Conservation (phyloP, 2,888 invertebrate genomes). For the Epinotia nisella region DNA sequence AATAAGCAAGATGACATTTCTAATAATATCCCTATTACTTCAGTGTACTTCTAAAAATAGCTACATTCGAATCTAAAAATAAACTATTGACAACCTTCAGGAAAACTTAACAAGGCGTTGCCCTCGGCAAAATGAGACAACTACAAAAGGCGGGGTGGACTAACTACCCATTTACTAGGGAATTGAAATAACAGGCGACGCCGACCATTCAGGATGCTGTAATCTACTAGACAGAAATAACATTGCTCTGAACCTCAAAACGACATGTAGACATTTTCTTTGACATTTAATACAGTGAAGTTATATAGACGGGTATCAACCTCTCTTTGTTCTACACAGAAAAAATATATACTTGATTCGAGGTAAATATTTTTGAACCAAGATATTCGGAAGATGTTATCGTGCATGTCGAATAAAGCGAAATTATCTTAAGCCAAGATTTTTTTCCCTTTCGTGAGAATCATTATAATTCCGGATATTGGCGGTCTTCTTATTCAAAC, state of each 20-base stretch:
- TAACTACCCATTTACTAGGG: constrained; percentile 27
- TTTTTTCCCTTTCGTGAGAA: too few species aligned
- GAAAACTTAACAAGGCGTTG: constrained; percentile 41
- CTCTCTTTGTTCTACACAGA: background rate
- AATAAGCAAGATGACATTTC: constrained; percentile 18
- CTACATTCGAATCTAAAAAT: constrained; percentile 35
- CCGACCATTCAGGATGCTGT: constrained; percentile 29
- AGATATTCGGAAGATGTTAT: too few species aligned
- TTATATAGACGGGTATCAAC: background rate
- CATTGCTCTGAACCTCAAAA: constrained; percentile 17
- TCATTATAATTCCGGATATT: too few species aligned
- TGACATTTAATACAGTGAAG: constrained; percentile 1
- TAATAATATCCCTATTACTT: constrained; percentile 16
- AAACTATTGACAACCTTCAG: constrained; percentile 40
- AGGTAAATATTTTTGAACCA: too few species aligned
- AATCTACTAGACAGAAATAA: constrained; percentile 36
- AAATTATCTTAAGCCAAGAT: too few species aligned
- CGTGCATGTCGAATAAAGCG: too few species aligned
- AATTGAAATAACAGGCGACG: constrained; percentile 31
- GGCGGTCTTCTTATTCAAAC: too few species aligned
- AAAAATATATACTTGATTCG: too few species aligned
- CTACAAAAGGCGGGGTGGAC: constrained; percentile 9
- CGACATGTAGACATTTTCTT: constrained; percentile 6
- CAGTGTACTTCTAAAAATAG: constrained; percentile 29
- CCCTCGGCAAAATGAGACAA: constrained; percentile 37